phyloP scores from a whole-genome alignment of 2,888 invertebrate genomes.

The Gisinianus flammeolus region DNA sequence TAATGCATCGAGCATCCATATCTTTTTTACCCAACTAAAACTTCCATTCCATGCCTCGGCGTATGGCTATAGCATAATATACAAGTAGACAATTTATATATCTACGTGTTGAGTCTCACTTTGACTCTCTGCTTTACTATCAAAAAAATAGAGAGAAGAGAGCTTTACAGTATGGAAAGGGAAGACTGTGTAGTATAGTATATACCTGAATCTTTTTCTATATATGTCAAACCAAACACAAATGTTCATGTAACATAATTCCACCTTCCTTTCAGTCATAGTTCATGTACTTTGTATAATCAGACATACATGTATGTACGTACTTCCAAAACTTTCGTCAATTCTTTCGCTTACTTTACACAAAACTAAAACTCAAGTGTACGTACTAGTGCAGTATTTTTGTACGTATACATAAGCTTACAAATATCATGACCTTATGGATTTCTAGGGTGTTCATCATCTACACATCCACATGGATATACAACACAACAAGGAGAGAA shows the following conservation, averaged over 20 bases:
- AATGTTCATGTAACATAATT: conserved; percentile 5
- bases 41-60: not conserved
- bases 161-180: not conserved
- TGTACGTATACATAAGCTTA: no score
- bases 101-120: no score
- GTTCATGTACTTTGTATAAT: not conserved
- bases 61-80: no score
- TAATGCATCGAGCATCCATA: not conserved
- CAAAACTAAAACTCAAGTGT: not conserved
- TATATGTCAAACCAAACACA: not conserved
- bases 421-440: no score
- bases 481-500: conserved; percentile 18
- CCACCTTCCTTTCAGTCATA: not conserved
- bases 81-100: not conserved
- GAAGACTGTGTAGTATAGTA: not conserved
- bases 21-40: not conserved
- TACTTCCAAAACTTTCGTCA: not conserved
- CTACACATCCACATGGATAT: not conserved
- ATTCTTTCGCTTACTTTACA: no score
- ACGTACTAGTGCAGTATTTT: no score
- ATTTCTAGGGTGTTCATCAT: not conserved
- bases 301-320: not conserved
- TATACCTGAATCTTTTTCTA: conserved; percentile 24
- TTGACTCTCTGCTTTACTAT: no score
- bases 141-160: not conserved